Evolutionary conservation across 2,888 invertebrate species (phyloP), one percentile per base, ranked within the genome.

Genomic region (Alloplasta piceator): DNA sequence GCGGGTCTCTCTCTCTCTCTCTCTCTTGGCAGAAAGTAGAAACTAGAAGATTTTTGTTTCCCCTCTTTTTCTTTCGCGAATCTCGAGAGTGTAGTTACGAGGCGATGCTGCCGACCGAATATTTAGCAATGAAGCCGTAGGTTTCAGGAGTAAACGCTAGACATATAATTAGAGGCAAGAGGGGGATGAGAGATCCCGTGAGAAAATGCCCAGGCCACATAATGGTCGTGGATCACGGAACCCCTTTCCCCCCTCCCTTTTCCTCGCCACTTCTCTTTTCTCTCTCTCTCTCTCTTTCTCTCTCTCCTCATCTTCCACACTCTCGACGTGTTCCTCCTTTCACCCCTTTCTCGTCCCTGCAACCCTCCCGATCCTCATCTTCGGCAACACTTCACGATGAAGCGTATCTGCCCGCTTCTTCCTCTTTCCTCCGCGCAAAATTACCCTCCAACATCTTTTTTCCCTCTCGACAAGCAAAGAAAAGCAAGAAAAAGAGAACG

Each of bases 81-180:
- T 63, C 56, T 55, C 39, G 55, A 58, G 48, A 36, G 71, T 43
- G 41, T 74, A 56, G 77, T 52, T 70, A 61, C 56, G 58, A 63
- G 76, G 48, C 48, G 39, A 66, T 50, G 55, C 48, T 66, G 66
- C 66, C 64, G 64, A 68, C 26, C 61, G 82, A 84, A 84, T 86
- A 84, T 90, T 90, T 88, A 89, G 89, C 88, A 87, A 89, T 89
- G 88, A 89, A 88, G 86, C 88, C 87, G 87, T 88, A 88, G 89
- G 87, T 90, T 91, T 90, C 88, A 89, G 90, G 87, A 90, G 88
- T 88, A 88, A 84, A 75, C 61, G 87, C 91, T 91, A 91, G 90
- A 91, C 90, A 90, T 91, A 90, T 91, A 91, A 91, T 91, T 91
- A 91, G 87, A 90, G 87, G 83, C 4, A n/a, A n/a, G 12, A 36